Conservation (phyloP, 1,140 invertebrate genomes). For the Platorchestia sp. region DNA sequence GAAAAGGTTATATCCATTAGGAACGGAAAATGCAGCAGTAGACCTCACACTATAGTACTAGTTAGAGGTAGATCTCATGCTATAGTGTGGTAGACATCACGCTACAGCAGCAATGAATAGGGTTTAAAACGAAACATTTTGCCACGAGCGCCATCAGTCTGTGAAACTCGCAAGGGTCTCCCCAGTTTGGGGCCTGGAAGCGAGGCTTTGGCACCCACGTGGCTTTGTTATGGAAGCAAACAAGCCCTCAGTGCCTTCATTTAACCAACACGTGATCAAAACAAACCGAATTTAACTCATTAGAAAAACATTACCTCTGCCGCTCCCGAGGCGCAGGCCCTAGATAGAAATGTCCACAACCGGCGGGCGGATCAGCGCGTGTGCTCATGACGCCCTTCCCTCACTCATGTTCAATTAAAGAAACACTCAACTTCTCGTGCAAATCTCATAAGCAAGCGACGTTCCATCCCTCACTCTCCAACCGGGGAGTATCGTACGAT, state of each 20-base stretch:
- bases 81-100: too few species aligned
- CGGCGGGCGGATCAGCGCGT: neutral
- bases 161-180: neutral
- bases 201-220: constrained; percentile 2
- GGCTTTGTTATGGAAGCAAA: constrained; percentile 48
- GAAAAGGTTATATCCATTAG: too few species aligned
- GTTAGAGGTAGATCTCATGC: too few species aligned
- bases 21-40: too few species aligned
- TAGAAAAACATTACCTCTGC: constrained; percentile 46
- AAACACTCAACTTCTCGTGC: constrained; percentile 10
- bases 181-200: neutral
- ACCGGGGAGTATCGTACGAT: neutral
- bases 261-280: constrained; percentile 53
- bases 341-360: constrained; percentile 1
- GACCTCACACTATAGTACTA: too few species aligned
- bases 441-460: neutral
- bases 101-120: too few species aligned
- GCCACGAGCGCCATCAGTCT: neutral
- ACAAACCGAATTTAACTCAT: constrained; percentile 55
- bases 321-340: neutral
- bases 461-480: neutral
- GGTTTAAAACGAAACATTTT: too few species aligned
- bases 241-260: constrained; percentile 44
- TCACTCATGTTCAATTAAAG: constrained; percentile 48
- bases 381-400: neutral